Evolutionary conservation across 2,888 invertebrate species (phyloP), one percentile per base, ranked within the genome.

Genomic region (Labia minor): DNA sequence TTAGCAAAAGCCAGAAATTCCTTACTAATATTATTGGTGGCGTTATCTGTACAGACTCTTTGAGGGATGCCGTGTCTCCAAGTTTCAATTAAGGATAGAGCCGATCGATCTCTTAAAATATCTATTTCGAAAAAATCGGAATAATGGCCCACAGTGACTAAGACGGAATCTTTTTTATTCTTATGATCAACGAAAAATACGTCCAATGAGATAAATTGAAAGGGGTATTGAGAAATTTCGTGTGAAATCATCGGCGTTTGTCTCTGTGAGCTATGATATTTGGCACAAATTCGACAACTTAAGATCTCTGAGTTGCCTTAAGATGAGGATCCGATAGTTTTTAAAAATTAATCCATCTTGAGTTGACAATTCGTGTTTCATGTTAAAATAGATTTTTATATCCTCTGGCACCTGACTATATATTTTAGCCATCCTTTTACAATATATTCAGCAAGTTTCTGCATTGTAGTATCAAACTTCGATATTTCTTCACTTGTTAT

Each of bases 111-210:
- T 67, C 66, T 65, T 33, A 72, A 37, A 20, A 62, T 20, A 61
- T 68, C 70, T 4, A 70, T 63, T 69, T 72, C 70, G n/a, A 70
- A 71, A 49, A 67, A 72, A 62, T 71, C 71, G 11, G 72, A 72
- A 65, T 70, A 72, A 62, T 71, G 70, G 63, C 71, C 71, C 65
- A 72, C 71, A 16, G 68, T 67, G 11, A 72, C 65, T 21, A 72
- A 37, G 49, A 64, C 69, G 37, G 67, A 21, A 26, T 64, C 37
- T 20, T 33, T 37, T 62, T 70, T 66, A 19, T 61, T 37, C n/a
- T 69, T 67, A 11, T 10, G 20, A 26, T 65, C 62, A 19, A 65
- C 61, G 21, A 64, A 65, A 26, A 69, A 68, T 11, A 72, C 21
- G 63, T 71, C 71, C 67, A 70, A 67, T 21, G 67, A 67, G 20